A percentile compares a stretch with the other conserved stretches of the same genome.
Conservation (phyloP, 2,797 vertebrate species). For the Apogon talboti region DNA sequence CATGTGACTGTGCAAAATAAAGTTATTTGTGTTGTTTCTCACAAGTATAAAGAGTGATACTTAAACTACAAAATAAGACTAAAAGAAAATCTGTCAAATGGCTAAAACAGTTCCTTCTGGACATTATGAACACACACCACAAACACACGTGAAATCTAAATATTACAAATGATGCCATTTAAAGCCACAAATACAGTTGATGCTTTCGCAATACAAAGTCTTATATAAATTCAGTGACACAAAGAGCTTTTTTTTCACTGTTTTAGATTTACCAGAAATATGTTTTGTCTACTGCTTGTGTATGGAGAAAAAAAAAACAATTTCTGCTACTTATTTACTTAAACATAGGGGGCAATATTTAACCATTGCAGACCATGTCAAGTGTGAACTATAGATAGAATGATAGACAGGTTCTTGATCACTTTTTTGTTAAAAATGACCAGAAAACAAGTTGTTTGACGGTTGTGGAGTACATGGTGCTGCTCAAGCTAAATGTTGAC, state of each 20-base stretch:
- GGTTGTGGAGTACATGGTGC: neutral
- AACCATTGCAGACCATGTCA: neutral
- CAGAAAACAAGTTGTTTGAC: neutral
- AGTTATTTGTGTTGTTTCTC: neutral
- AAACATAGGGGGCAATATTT: constrained; percentile 13
- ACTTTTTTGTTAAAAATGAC: neutral
- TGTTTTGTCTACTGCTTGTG: neutral
- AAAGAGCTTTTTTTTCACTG: neutral
- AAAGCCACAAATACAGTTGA: too few relatives aligned
- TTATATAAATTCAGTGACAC: neutral
- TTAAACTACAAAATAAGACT: too few relatives aligned
- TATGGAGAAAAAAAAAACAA: neutral
- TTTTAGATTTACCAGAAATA: neutral
- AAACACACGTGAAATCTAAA: too few relatives aligned
- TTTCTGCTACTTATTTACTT: constrained; percentile 9
- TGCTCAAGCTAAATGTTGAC: neutral
- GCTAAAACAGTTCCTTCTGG: too few relatives aligned
- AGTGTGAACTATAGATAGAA: neutral
- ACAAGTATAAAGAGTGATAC: neutral
- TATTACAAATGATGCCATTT: too few relatives aligned
- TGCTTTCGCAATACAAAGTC: too few relatives aligned
- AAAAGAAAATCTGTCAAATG: too few relatives aligned
- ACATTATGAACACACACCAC: too few relatives aligned
- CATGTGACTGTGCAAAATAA: neutral
- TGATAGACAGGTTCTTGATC: neutral